Evolutionary conservation across 1,140 invertebrate species (phyloP), one percentile per base, ranked within the genome.

Genomic region (Lucilia sericata): DNA sequence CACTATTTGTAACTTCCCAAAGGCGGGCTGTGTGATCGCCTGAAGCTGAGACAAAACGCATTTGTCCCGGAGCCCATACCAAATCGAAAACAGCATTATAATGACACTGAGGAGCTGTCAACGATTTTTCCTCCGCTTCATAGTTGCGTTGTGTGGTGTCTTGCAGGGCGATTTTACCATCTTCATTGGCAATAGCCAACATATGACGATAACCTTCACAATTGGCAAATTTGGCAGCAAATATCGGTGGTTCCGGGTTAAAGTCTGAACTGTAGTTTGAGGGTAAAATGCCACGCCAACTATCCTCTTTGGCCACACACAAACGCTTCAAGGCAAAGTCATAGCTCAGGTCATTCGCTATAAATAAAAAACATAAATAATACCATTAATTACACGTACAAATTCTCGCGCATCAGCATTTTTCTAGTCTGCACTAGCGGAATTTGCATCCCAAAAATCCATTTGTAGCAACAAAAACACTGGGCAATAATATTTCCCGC

Each of bases 21-120:
- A 98, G 90, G 74, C 93, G 92, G 0, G 95, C 94, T 0, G 95
- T 95, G 87, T 97, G 96, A 91, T 98, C 97, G 7, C 96, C 96
- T 82, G 96, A 96, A 2, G 94, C 96, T 74, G 96, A 97, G 5
- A 98, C 93, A 51, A 98, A 92, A 86, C 95, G 95, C 90, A 94
- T 93, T 85, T 95, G 93, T 1, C 93, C 92, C 7, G 95, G 94
- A 91, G 95, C 94, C 97, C 97, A 98, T 9, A 95, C 94, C 74
- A 98, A 87, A 91, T 98, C 97, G 91, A 97, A 98, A 19, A 98
- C 95, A 17, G 96, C 96, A 93, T 98, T 98, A 85, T 93, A 93
- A 90, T 98, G 97, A 74, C 95, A 96, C 88, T 94, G 91, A 70
- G 92, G 91, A 2, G 92, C 92, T 80, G 92, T 90, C 84, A 93